Evolutionary conservation across 2,888 invertebrate genomes (phyloP).

Genomic region (Nymphalis c-album): DNA sequence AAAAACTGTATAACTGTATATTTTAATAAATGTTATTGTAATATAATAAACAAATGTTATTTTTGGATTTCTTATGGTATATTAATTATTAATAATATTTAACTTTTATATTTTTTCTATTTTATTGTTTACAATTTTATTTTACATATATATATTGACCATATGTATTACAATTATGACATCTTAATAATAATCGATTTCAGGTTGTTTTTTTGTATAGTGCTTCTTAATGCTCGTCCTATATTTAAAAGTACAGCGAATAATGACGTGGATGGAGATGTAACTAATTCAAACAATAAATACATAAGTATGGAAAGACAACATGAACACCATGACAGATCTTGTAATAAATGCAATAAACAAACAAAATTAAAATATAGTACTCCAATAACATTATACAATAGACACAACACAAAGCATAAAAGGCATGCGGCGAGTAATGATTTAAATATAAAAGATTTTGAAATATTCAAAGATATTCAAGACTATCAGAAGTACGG

Average conservation of each 20-base stretch:
- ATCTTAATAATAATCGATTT: constrained; percentile 9
- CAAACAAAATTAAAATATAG: neutral
- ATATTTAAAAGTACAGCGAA: constrained; percentile 64
- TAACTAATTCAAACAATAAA: neutral
- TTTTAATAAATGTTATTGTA: constrained; percentile 37
- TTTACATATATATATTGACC: too few relatives aligned
- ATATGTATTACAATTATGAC: too few relatives aligned
- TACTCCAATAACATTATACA: neutral
- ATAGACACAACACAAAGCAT: constrained; percentile 12
- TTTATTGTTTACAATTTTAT: too few relatives aligned
- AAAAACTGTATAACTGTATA: constrained; percentile 25
- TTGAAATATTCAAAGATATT: constrained; percentile 26
- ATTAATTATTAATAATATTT: neutral
- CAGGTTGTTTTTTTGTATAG: constrained; percentile 72
- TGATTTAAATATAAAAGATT: constrained; percentile 27
- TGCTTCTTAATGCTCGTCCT: constrained; percentile 59
- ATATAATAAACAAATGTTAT: constrained; percentile 67
- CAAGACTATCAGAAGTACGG: constrained; percentile 1
- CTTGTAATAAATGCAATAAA: neutral
- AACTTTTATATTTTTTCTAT: too few relatives aligned
- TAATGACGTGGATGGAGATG: constrained; percentile 37
- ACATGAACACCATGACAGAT: neutral
- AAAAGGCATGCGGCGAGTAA: constrained; percentile 32
- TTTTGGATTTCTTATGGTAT: constrained; percentile 71
- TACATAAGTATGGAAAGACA: neutral